Evolutionary conservation across 1,140 invertebrate species (phyloP).

Genomic region (Drosophila nigromelanica): DNA sequence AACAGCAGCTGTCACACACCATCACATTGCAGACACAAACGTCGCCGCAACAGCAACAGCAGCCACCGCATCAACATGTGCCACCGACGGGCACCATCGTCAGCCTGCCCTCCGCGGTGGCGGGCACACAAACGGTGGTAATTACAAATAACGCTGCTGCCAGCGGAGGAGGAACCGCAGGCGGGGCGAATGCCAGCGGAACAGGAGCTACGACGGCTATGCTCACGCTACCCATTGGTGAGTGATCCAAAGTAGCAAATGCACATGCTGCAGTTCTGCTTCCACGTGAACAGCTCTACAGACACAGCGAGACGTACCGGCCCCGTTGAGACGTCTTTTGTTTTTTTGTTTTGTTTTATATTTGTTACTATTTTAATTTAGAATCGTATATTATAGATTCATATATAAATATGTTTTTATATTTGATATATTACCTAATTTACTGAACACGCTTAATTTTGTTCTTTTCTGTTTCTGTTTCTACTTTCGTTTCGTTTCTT

Average conservation of each 20-base stretch:
- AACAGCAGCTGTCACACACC: slow-evolving; percentile 69
- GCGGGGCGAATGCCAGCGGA: slow-evolving; percentile 38
- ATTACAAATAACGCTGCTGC: slow-evolving; percentile 80
- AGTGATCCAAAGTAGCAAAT: slow-evolving; percentile 70
- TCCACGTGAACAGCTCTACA: neutral
- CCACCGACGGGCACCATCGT: slow-evolving; percentile 76
- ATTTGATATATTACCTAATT: slow-evolving; percentile 54
- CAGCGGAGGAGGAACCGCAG: slow-evolving; percentile 34
- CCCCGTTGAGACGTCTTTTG: slow-evolving; percentile 10
- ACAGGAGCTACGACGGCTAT: slow-evolving; percentile 81
- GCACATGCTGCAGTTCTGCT: neutral
- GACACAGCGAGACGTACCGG: neutral
- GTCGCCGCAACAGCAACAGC: slow-evolving; percentile 58
- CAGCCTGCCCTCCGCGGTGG: slow-evolving; percentile 62
- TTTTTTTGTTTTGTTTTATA: slow-evolving; percentile 20
- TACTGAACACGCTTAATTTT: slow-evolving; percentile 80
- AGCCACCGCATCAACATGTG: slow-evolving; percentile 56
- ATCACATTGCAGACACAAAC: slow-evolving; percentile 66
- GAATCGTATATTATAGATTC: slow-evolving; percentile 29
- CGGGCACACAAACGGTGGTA: slow-evolving; percentile 86
- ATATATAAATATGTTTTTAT: slow-evolving; percentile 52
- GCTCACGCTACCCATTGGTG: slow-evolving; percentile 87
- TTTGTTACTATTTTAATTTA: slow-evolving; percentile 40
- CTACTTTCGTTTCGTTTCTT: slow-evolving; percentile 58
- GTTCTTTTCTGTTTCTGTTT: slow-evolving; percentile 76